phyloP scores from a whole-genome alignment of 2,797 vertebrate species.

The Anniella stebbinsi region DNA sequence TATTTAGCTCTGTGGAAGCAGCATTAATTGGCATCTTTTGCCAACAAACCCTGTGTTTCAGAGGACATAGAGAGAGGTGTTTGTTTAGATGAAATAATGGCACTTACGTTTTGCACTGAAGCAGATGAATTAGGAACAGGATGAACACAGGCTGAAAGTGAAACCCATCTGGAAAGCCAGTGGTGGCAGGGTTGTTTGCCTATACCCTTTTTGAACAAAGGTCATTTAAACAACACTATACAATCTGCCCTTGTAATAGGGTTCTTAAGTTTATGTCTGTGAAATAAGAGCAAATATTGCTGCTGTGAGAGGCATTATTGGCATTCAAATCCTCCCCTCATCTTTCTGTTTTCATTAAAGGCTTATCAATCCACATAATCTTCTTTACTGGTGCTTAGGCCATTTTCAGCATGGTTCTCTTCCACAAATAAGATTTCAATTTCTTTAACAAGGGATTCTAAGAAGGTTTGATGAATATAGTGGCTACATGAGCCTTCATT shows the following conservation, averaged over 20 bases:
- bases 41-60: background rate
- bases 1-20: background rate
- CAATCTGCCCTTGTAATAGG: constrained; percentile 11
- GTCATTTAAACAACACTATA: constrained; percentile 10
- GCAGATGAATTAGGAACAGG: constrained; percentile 26
- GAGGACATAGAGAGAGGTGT: background rate
- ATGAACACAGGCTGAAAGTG: constrained; percentile 7
- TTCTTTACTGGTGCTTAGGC: constrained; percentile 44
- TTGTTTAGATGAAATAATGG: constrained; percentile 46
- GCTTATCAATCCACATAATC: constrained; percentile 41
- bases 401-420: constrained; percentile 48
- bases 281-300: constrained; percentile 26
- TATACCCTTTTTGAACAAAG: constrained; percentile 3
- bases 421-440: constrained; percentile 62
- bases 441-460: constrained; percentile 49
- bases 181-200: background rate
- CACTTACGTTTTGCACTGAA: constrained; percentile 41
- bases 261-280: constrained; percentile 11
- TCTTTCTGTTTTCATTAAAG: constrained; percentile 57
- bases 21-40: background rate
- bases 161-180: constrained; percentile 35
- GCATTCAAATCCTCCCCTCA: background rate
- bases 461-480: constrained; percentile 65
- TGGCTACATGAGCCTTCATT: constrained; percentile 50
- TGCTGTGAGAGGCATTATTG: constrained; percentile 37